phyloP scores from a whole-genome alignment of 2,113 vertebrate species.

The Pterocles burchelli region DNA sequence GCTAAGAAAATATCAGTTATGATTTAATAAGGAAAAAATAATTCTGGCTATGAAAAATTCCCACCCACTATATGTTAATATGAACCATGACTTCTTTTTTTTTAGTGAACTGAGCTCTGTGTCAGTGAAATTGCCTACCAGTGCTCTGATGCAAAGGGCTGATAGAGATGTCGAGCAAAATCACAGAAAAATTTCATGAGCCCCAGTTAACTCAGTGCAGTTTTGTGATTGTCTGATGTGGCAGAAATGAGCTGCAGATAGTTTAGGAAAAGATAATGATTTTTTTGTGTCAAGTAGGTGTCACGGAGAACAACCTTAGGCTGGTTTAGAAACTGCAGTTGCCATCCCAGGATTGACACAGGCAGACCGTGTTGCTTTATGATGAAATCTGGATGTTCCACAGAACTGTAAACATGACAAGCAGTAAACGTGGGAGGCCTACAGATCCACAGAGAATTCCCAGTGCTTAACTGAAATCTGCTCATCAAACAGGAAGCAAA shows the following conservation, averaged over 20 bases:
- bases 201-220: background rate
- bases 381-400: background rate
- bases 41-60: background rate
- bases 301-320: background rate
- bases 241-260: background rate
- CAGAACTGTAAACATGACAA: background rate
- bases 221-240: background rate
- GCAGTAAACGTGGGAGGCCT: background rate
- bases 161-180: background rate
- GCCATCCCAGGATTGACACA: background rate
- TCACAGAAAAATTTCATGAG: background rate
- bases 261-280: background rate
- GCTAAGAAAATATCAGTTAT: background rate
- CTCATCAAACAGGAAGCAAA: background rate
- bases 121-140: background rate
- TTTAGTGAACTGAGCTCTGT: background rate
- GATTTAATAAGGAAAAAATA: background rate
- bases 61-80: background rate
- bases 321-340: background rate
- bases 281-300: background rate
- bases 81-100: background rate
- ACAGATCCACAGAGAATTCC: background rate
- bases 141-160: background rate
- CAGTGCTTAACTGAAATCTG: background rate
- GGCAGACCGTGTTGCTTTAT: background rate